Evolutionary conservation across 2,113 vertebrate species (phyloP), one percentile per base, ranked within the genome.

Genomic region (Plecotus auritus): DNA sequence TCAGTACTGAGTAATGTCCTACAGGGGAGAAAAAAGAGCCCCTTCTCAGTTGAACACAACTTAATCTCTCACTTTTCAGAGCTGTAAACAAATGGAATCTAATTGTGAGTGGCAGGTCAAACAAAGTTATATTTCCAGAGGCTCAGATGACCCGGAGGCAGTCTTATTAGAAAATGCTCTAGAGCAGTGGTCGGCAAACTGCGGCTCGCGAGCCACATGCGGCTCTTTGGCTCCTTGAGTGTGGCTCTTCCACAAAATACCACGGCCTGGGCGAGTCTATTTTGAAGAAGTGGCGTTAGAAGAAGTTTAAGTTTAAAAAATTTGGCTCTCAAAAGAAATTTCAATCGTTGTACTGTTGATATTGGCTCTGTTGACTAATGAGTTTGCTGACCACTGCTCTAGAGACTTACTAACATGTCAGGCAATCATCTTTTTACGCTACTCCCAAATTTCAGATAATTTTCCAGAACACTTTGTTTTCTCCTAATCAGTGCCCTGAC

Each of bases 21-120:
- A 49, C 9, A 28, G 88, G 67, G 32, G 59, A 28, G 59, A 70
- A n/a, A 35, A 7, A n/a, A 20, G 35, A 35, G 66, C n/a, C 59
- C 6, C 8, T 95, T 93, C 74, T 72, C n/a, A 23, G 28, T 89
- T 32, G 73, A 67, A 76, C 35, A 17, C 47, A 61, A 74, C 42
- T 91, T 93, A 84, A 90, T 91, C 54, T 83, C 80, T 87, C 78
- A 59, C 66, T 91, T 88, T 70, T 70, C 90, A 66, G 88, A 95
- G 28, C 10, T 93, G 16, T 91, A 66, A 81, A 72, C 84, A 93
- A 81, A 85, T 64, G 56, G 42, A 37, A 26, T 85, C 67, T 66
- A 88, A 81, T 72, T 88, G 61, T 30, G 11, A 88, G 42, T 12
- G 83, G 56, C 40, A 88, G 91, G 45, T 85, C 76, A 90, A 95